Evolutionary conservation across 2,113 vertebrate species (phyloP).

Genomic region (Pachypanchax playfairii): DNA sequence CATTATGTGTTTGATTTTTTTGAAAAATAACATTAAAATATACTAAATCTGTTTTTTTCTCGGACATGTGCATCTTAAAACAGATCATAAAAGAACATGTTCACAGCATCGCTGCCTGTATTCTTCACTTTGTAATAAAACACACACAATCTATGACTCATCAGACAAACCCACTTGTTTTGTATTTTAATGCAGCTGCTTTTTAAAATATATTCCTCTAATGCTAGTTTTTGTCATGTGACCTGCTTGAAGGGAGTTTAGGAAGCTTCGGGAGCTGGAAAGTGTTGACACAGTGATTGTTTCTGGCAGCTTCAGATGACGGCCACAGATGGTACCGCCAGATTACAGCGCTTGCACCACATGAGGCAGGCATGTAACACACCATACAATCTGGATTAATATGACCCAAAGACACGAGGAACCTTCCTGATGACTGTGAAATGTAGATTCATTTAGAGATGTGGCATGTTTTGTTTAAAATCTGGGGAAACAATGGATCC

Average conservation of each 20-base stretch:
- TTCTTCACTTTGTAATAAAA: no score
- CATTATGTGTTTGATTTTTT: no score
- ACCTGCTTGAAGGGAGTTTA: conserved; percentile 14
- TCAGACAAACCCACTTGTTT: no score
- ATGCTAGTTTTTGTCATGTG: conserved; percentile 8
- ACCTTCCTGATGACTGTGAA: conserved; percentile 11
- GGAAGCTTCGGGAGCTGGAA: conserved; percentile 32
- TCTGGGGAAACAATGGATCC: no score
- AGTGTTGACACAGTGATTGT: conserved; percentile 55
- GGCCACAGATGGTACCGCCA: conserved; percentile 70
- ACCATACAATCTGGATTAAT: conserved; percentile 47
- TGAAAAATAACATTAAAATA: no score
- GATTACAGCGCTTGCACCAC: conserved; percentile 46
- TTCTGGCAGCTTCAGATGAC: conserved; percentile 67
- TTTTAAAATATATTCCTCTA: conserved; percentile 7
- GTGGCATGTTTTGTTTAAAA: no score
- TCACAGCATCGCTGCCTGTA: no score
- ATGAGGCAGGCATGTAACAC: conserved; percentile 35
- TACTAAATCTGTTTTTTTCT: no score
- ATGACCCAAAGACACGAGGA: conserved; percentile 18
- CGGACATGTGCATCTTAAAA: no score
- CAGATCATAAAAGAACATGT: no score
- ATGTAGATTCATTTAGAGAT: conserved; percentile 2
- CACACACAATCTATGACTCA: no score
- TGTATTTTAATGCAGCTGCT: not conserved